Evolutionary conservation across 2,888 invertebrate species (phyloP), one percentile per base, ranked within the genome.

Genomic region (Iphiclides podalirius): DNA sequence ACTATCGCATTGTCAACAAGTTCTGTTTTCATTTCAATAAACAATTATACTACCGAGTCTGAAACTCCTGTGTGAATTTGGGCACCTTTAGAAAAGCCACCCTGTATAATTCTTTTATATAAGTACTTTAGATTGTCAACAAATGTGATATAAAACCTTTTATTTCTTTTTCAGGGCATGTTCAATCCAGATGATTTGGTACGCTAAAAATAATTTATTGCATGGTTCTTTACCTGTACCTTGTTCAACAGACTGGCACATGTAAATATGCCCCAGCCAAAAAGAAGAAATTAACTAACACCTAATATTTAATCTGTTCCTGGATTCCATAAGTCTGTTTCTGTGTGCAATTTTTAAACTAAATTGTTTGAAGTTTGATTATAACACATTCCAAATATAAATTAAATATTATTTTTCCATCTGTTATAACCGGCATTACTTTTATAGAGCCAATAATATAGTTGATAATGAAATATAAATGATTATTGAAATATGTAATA

Each of bases 141-240:
- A n/a, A n/a, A n/a, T n/a, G n/a, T n/a, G n/a, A n/a, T n/a, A n/a
- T n/a, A n/a, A n/a, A n/a, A n/a, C n/a, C n/a, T n/a, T n/a, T n/a
- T n/a, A 54, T 67, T 66, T 68, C 75, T 75, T 70, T 92, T 91
- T 23, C 88, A 94, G 94, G 95, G 96, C 66, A 95, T 96, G 95
- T 96, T 96, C 90, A 94, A 94, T 78, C 94, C 95, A 16, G 96
- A 96, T 47, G 96, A 96, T 80, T 90, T 95, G 83, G 91, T 93
- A 82, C 87, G 83, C 80, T 79, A 84, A 83, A 67, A 60, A 55
- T 63, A 65, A 54, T 66, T 66, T 74, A 68, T 69, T 80, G 87
- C 87, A 88, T 87, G 87, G 69, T 70, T 59, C 67, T 63, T 70
- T 76, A 67, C 72, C 65, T 70, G 68, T 63, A 52, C 58, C 53